Conservation (phyloP, 2,113 vertebrate genomes). For the Pseudolaguvia tuberculata region DNA sequence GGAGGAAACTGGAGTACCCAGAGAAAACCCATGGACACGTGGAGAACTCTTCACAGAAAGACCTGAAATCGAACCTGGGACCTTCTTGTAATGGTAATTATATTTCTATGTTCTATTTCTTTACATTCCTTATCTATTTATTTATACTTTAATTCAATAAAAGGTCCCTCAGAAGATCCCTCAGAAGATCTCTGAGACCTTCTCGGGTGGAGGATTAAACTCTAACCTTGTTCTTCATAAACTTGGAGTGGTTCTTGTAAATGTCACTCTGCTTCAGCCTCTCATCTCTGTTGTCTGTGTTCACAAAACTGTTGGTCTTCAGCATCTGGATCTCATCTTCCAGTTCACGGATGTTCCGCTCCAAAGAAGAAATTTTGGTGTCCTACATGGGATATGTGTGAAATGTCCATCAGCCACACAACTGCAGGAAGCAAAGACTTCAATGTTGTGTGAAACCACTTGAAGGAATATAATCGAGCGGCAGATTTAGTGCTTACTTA, state of each 20-base stretch:
- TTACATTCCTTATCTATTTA: no score
- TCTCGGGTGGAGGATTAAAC: conserved; percentile 31
- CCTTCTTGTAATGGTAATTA: no score
- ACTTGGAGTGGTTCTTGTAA: conserved; percentile 98
- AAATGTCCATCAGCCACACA: conserved; percentile 21
- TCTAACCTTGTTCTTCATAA: conserved; percentile 97
- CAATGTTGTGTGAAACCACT: neutral
- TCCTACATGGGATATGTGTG: conserved; percentile 73
- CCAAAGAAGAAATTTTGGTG: conserved; percentile 95
- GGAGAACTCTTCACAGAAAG: no score
- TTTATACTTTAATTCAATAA: no score
- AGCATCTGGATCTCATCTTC: conserved; percentile 99
- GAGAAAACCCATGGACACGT: no score
- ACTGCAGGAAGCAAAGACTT: neutral
- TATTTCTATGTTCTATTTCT: no score
- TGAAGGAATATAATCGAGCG: neutral
- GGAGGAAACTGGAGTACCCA: no score
- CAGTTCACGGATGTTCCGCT: conserved; percentile 93
- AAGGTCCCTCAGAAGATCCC: no score
- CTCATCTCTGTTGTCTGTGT: conserved; percentile 84
- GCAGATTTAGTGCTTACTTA: neutral
- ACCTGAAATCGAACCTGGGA: no score
- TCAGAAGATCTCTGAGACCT: no score
- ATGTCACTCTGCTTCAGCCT: conserved; percentile 96
- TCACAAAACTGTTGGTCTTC: conserved; percentile 88